These are phyloP conservation scores for Hypercompe scribonia DNA, from an alignment of 2,888 invertebrate genomes.

Conservation along the genomic window DNA sequence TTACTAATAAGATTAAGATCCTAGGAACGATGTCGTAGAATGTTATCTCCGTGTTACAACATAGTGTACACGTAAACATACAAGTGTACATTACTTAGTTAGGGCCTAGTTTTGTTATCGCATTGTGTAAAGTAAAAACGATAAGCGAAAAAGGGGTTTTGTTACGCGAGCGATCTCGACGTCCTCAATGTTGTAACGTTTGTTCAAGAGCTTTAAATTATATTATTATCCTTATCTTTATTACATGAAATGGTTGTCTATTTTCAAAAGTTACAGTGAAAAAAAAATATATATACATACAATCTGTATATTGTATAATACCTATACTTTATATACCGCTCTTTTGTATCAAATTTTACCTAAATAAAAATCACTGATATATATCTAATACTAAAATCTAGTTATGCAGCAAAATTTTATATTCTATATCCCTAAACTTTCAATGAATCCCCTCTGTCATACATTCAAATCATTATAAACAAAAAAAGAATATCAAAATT, in stretches of 20 bases:
- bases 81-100: neutral
- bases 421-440: too few species aligned
- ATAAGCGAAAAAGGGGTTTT: neutral
- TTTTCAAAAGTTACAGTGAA: neutral
- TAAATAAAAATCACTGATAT: too few species aligned
- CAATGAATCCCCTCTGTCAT: too few species aligned
- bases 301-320: too few species aligned
- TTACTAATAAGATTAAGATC: slow-evolving; percentile 30
- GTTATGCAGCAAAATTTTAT: too few species aligned
- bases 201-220: neutral
- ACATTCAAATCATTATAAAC: too few species aligned
- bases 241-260: neutral
- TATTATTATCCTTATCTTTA: neutral
- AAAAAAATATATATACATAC: too few species aligned
- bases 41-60: slow-evolving; percentile 26
- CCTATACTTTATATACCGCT: too few species aligned
- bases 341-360: too few species aligned
- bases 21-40: slow-evolving; percentile 24
- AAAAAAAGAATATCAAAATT: neutral
- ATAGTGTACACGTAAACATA: slow-evolving; percentile 3
- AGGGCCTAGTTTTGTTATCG: slow-evolving; percentile 18
- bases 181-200: slow-evolving; percentile 3
- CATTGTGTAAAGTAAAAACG: neutral
- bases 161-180: neutral
- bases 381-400: too few species aligned